These are phyloP conservation scores for Cliona cf. orientalis DNA, from an alignment of 37 sponge, comb jelly and placozoan genomes.

Conservation along the genomic window DNA sequence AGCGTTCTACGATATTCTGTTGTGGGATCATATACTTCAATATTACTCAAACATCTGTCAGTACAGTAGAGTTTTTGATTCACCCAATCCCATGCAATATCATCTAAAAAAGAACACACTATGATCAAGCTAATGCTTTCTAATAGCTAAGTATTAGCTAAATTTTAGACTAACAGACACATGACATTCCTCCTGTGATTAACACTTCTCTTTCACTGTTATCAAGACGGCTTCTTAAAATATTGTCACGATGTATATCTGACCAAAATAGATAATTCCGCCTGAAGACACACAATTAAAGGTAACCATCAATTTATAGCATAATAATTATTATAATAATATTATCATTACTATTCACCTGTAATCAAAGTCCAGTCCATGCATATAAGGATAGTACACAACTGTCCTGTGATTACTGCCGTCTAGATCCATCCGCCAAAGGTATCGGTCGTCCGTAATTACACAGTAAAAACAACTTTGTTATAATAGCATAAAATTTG, in stretches of 20 bases:
- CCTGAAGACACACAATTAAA: background rate
- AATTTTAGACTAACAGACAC: constrained; percentile 24
- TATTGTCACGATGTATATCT: background rate
- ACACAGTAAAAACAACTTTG: no score
- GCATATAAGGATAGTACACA: background rate
- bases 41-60: background rate
- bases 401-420: background rate
- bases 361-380: constrained; percentile 29
- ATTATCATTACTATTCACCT: no score
- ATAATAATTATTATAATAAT: no score
- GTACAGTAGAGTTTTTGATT: constrained; percentile 43
- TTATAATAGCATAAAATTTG: no score
- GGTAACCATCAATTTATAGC: no score
- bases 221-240: constrained; percentile 9
- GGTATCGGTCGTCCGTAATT: no score
- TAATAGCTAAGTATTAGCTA: no score
- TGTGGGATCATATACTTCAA: constrained; percentile 31
- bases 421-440: constrained; percentile 18
- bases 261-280: constrained; percentile 19
- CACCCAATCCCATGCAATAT: constrained; percentile 38
- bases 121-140: background rate
- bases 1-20: constrained; percentile 8
- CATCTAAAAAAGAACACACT: no score
- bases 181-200: constrained; percentile 2
- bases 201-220: background rate